Percentiles rank a stretch among this genome's conserved stretches.
These are phyloP conservation scores for Sericinus montela DNA, from an alignment of 2,888 invertebrate genomes.

Conservation along the genomic window DNA sequence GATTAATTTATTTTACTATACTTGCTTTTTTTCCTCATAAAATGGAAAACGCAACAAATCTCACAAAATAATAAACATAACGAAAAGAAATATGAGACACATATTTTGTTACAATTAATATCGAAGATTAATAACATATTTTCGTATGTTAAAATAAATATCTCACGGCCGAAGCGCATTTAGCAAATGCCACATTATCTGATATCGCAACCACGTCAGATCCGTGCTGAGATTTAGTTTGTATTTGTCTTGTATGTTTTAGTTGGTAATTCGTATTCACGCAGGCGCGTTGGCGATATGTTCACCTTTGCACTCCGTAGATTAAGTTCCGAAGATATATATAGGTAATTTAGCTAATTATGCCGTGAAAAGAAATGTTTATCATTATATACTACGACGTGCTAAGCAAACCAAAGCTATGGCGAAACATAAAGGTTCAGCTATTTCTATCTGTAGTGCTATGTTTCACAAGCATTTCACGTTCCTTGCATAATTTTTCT, in stretches of 20 bases:
- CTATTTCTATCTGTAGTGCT: too few relatives aligned
- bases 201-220: constrained; percentile 30
- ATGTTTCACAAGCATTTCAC: too few relatives aligned
- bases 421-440: too few relatives aligned
- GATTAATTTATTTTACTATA: too few relatives aligned
- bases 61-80: not conserved
- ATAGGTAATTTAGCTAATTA: constrained; percentile 16
- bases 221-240: constrained; percentile 28
- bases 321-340: constrained; percentile 15
- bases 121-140: not conserved
- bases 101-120: constrained; percentile 31
- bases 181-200: constrained; percentile 26
- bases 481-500: too few relatives aligned
- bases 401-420: too few relatives aligned
- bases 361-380: not conserved
- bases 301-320: constrained; percentile 23
- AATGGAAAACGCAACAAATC: too few relatives aligned
- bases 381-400: not conserved
- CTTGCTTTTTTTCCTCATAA: too few relatives aligned
- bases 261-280: constrained; percentile 32
- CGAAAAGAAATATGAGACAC: constrained; percentile 39
- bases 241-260: constrained; percentile 31
- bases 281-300: constrained; percentile 23
- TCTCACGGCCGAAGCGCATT: constrained; percentile 20
- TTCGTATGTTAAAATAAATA: constrained; percentile 12